Evolutionary conservation across 2,888 invertebrate species (phyloP).

Genomic region (Stomorhina lunata): DNA sequence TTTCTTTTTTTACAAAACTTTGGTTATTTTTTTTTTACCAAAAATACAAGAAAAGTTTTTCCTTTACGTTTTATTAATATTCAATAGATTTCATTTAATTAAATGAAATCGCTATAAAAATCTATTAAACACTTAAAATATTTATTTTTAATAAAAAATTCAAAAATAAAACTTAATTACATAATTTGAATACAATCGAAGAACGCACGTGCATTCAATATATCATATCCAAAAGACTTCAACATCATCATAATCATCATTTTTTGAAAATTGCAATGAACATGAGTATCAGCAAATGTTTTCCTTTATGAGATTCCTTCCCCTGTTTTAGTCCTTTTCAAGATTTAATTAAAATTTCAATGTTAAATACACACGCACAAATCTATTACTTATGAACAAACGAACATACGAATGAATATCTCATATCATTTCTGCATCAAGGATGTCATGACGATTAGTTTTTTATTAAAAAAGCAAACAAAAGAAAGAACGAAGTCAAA

Average conservation of each 20-base stretch:
- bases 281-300: conserved; percentile 22
- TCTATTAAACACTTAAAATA: neutral
- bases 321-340: neutral
- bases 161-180: neutral
- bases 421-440: neutral
- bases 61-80: no score
- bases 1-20: no score
- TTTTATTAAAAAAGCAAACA: conserved; percentile 63
- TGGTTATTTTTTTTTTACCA: no score
- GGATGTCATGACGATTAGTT: conserved; percentile 60
- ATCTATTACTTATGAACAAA: neutral
- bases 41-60: no score
- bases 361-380: conserved; percentile 4
- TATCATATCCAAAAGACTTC: neutral
- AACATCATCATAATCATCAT: neutral
- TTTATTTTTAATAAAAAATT: conserved; percentile 4
- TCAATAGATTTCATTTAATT: no score
- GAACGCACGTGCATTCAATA: conserved; percentile 46
- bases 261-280: conserved; percentile 38
- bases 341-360: conserved; percentile 62
- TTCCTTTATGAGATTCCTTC: neutral
- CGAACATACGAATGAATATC: neutral
- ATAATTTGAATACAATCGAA: conserved; percentile 9
- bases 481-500: conserved; percentile 48
- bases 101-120: neutral